A percentile compares a stretch with the other conserved stretches of the same genome.
Conservation (phyloP, 2,113 vertebrate genomes). For the Rhombomys opimus region DNA sequence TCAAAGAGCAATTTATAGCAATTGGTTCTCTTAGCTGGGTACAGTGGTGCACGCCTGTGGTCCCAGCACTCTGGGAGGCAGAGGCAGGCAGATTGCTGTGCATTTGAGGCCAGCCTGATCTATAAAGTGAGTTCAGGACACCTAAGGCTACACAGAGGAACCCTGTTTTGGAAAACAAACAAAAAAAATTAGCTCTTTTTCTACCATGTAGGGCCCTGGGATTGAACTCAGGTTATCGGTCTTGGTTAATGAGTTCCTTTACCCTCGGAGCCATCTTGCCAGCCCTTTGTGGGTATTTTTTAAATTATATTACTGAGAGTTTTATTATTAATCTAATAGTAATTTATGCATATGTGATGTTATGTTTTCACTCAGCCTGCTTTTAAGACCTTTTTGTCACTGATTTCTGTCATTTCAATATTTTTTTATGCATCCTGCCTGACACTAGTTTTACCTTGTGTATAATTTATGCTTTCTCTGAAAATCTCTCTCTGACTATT, state of each 20-base stretch:
- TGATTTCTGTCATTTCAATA: neutral
- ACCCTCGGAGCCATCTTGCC: neutral
- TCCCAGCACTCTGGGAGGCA: too few relatives aligned
- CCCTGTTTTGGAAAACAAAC: too few relatives aligned
- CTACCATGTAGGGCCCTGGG: neutral
- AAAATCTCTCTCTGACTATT: neutral
- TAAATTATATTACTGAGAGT: neutral
- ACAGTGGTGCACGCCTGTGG: too few relatives aligned
- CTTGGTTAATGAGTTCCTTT: neutral
- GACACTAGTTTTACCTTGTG: neutral
- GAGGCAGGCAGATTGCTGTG: too few relatives aligned
- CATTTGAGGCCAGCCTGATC: too few relatives aligned
- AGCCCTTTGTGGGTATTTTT: neutral
- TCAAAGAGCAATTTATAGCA: neutral
- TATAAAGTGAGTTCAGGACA: too few relatives aligned
- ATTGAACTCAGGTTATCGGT: neutral
- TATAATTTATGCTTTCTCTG: neutral
- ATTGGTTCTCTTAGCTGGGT: too few relatives aligned
- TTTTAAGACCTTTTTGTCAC: neutral
- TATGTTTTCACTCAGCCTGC: neutral
- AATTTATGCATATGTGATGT: neutral
- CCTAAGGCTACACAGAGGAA: too few relatives aligned
- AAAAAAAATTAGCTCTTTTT: neutral
- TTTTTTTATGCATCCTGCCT: neutral
- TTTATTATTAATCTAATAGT: neutral